These are phyloP conservation scores for Pocillopora verrucosa DNA, from an alignment of 64 coral and sea anemone genomes.

Conservation along the genomic window DNA sequence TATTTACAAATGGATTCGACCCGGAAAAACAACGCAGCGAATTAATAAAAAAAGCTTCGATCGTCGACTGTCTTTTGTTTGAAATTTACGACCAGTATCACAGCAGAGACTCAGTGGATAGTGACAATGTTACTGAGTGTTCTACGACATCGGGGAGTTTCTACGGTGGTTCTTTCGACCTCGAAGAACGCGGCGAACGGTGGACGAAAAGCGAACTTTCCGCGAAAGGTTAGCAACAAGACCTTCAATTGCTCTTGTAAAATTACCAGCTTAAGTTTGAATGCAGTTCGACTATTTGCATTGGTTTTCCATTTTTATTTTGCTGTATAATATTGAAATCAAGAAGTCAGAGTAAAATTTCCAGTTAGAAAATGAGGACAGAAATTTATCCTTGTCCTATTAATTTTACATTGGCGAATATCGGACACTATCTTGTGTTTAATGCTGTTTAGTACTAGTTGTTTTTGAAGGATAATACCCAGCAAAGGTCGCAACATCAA, in stretches of 20 bases:
- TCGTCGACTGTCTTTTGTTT: constrained; percentile 94
- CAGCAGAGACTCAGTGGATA: constrained; percentile 92
- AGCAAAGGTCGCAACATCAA: background rate
- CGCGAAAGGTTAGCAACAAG: constrained; percentile 61
- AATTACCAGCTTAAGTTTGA: background rate
- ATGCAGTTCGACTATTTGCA: background rate
- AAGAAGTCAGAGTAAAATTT: background rate
- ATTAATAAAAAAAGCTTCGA: constrained; percentile 75
- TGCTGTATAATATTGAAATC: background rate
- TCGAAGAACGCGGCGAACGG: constrained; percentile 92
- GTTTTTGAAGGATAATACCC: too few relatives aligned
- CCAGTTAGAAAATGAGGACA: background rate
- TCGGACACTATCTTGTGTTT: too few relatives aligned
- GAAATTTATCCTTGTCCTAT: background rate
- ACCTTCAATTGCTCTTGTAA: background rate
- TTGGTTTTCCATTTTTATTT: background rate
- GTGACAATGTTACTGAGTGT: constrained; percentile 98
- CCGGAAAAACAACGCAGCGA: constrained; percentile 4
- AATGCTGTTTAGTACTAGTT: too few relatives aligned
- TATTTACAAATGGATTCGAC: constrained; percentile 35
- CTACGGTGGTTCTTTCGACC: constrained; percentile 96
- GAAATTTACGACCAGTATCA: constrained; percentile 99
- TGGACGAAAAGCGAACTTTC: constrained; percentile 89
- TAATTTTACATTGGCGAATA: background rate
- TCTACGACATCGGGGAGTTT: constrained; percentile 95